A percentile compares a stretch with the other conserved stretches of the same genome.
Conservation (phyloP, 2,888 invertebrate genomes). For the Ornithoptera alexandrae region DNA sequence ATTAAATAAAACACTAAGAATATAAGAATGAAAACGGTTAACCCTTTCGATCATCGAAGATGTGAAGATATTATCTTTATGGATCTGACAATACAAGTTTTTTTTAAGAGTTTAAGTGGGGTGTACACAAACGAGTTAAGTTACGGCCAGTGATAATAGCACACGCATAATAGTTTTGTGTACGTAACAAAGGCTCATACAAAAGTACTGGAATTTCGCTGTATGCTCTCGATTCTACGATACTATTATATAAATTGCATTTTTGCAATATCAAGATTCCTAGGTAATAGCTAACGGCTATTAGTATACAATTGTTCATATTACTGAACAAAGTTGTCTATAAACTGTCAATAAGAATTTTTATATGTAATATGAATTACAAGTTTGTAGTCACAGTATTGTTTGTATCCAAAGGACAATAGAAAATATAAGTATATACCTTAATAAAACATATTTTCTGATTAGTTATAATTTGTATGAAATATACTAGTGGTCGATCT, state of each 20-base stretch:
- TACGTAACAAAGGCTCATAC: constrained; percentile 11
- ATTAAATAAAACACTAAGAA: background rate
- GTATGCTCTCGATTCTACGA: constrained; percentile 18
- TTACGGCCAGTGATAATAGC: constrained; percentile 44
- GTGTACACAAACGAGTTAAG: constrained; percentile 35
- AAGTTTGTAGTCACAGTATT: too few species aligned
- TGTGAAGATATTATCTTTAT: background rate
- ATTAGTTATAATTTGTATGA: too few species aligned
- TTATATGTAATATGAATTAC: too few species aligned
- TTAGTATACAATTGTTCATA: constrained; percentile 11
- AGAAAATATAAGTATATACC: too few species aligned
- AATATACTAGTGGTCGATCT: too few species aligned
- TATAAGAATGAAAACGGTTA: background rate
- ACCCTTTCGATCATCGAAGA: background rate
- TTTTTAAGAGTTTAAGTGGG: constrained; percentile 23
- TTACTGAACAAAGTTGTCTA: constrained; percentile 10
- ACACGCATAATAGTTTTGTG: constrained; percentile 34
- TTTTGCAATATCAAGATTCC: constrained; percentile 19
- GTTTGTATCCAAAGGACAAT: too few species aligned
- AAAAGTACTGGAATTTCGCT: constrained; percentile 14
- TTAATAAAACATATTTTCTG: too few species aligned
- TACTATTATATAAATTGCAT: constrained; percentile 6
- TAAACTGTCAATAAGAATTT: too few species aligned
- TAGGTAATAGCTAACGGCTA: constrained; percentile 13
- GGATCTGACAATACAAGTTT: background rate